phyloP scores from a whole-genome alignment of 2,888 invertebrate species.

The Drosophila planitibia region DNA sequence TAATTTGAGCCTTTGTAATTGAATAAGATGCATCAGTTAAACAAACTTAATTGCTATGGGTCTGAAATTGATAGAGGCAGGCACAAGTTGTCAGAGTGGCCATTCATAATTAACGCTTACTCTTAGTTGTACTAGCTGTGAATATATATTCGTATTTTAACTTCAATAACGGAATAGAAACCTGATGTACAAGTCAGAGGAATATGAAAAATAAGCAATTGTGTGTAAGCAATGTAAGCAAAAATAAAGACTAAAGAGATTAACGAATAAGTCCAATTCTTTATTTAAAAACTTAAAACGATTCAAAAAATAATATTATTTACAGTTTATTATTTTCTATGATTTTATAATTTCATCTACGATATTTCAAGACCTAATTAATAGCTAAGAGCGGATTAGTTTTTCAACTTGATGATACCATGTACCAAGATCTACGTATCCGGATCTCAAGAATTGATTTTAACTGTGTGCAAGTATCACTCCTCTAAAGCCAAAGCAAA shows the following conservation, averaged over 20 bases:
- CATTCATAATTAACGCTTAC: constrained; percentile 42
- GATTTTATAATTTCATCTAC: neutral
- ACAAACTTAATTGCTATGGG: constrained; percentile 5
- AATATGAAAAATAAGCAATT: neutral
- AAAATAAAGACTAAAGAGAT: neutral
- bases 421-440: neutral
- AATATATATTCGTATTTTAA: constrained; percentile 20
- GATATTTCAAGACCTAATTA: neutral
- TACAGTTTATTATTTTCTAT: neutral
- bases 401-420: neutral
- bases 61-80: constrained; percentile 48
- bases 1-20: constrained; percentile 76
- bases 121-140: constrained; percentile 1
- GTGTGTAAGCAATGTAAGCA: neutral
- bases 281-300: neutral
- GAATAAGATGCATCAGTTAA: constrained; percentile 72
- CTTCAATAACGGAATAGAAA: neutral
- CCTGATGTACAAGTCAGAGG: neutral
- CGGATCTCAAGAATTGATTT: neutral
- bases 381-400: neutral
- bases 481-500: neutral
- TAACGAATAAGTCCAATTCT: neutral
- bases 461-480: neutral
- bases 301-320: neutral
- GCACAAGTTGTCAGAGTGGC: constrained; percentile 2